A percentile compares a stretch with the other conserved stretches of the same genome.
These are phyloP conservation scores for Lagopus muta DNA, from an alignment of 2,113 vertebrate genomes.

Conservation along the genomic window DNA sequence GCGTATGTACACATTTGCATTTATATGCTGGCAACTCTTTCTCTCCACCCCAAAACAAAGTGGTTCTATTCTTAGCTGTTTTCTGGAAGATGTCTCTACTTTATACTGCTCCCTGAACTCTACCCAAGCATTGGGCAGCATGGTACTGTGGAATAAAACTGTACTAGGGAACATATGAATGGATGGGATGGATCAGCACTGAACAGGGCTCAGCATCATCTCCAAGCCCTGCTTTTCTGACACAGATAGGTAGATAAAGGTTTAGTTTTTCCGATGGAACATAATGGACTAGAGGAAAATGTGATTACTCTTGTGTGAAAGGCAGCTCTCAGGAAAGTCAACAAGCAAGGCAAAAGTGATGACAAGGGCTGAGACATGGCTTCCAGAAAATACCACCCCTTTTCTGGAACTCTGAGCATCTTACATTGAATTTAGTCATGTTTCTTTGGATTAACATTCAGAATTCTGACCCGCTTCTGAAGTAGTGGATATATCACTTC, in stretches of 20 bases:
- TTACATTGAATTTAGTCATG: neutral
- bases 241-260: neutral
- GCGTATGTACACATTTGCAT: neutral
- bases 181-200: neutral
- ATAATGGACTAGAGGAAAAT: neutral
- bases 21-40: neutral
- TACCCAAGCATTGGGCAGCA: accelerated
- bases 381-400: neutral
- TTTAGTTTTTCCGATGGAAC: neutral
- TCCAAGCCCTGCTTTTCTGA: neutral
- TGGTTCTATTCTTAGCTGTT: neutral
- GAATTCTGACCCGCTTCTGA: slow-evolving; percentile 16
- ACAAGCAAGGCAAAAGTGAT: neutral
- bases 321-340: neutral
- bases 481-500: neutral
- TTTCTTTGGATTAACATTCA: slow-evolving; percentile 44
- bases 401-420: neutral
- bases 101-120: neutral
- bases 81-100: neutral
- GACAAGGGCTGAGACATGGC: neutral
- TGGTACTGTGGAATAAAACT: neutral
- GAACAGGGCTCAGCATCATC: neutral
- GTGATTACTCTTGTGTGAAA: neutral
- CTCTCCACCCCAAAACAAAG: neutral
- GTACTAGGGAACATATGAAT: neutral